phyloP scores from a whole-genome alignment of 2,113 vertebrate genomes.

The Trochalopteron elliotii region DNA sequence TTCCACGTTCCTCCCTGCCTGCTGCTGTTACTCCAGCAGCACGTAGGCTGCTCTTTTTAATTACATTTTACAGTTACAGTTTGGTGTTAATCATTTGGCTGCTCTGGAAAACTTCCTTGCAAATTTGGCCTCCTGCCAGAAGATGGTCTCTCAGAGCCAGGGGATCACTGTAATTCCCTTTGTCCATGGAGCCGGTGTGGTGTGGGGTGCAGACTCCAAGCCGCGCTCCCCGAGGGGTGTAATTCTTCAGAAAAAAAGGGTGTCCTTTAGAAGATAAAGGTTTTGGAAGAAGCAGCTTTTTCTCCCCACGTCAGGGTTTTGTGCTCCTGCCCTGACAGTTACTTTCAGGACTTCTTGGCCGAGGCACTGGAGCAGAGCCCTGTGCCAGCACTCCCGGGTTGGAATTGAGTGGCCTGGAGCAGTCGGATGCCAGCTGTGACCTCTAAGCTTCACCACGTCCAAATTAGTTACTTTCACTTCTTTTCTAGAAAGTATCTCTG shows the following conservation, averaged over 20 bases:
- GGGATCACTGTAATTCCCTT: background rate
- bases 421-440: background rate
- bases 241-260: background rate
- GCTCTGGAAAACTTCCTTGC: constrained; percentile 45
- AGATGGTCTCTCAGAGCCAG: background rate
- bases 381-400: background rate
- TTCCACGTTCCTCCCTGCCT: background rate
- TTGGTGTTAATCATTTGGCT: constrained; percentile 20
- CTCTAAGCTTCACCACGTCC: background rate
- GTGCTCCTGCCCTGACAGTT: background rate
- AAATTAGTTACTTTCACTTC: background rate
- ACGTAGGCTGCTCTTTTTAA: constrained; percentile 5
- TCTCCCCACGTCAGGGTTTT: background rate
- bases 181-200: background rate
- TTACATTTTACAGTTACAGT: constrained; percentile 8
- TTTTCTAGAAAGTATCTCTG: background rate
- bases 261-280: background rate
- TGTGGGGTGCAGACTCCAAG: background rate
- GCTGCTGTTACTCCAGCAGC: background rate
- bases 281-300: background rate
- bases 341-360: background rate
- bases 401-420: background rate
- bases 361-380: background rate
- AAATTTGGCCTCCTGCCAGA: constrained; percentile 27
- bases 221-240: background rate